Conservation (phyloP, 2,113 vertebrate genomes). For the Cebidichthys violaceus region DNA sequence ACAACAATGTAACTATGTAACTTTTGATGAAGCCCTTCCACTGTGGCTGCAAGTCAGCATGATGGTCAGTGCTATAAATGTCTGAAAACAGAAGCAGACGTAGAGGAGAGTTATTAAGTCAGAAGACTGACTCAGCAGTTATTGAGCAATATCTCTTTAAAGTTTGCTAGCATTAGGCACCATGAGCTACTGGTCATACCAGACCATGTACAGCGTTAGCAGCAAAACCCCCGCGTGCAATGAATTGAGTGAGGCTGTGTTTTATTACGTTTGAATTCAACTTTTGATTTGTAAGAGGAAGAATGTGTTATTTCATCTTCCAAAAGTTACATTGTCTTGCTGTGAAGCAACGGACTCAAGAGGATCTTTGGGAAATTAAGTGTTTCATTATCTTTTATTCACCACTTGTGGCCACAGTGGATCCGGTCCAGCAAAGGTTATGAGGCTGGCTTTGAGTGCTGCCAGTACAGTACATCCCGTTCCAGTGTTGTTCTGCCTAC, state of each 20-base stretch:
- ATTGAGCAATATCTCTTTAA: not conserved
- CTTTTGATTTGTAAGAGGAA: not conserved
- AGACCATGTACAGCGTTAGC: not conserved
- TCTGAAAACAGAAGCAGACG: not conserved
- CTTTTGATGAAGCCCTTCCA: not conserved
- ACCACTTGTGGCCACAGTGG: not conserved
- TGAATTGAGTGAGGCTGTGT: not conserved
- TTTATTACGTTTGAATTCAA: not conserved
- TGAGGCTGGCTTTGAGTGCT: not conserved
- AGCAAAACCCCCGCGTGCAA: not conserved
- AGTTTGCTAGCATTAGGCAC: not conserved
- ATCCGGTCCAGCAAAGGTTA: not conserved
- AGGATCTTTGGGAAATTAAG: not conserved
- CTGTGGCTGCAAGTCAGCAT: not conserved
- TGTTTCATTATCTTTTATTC: not conserved
- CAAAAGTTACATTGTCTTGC: not conserved
- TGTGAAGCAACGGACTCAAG: not conserved
- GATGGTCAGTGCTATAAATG: not conserved
- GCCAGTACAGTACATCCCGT: not conserved
- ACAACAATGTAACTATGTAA: not conserved
- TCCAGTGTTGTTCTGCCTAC: slow-evolving; percentile 1
- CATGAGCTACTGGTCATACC: not conserved
- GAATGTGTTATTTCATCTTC: not conserved
- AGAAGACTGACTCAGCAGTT: not conserved
- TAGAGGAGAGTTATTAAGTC: not conserved